Evolutionary conservation across 2,888 invertebrate genomes (phyloP).

Genomic region (Hofmannophila pseudospretella): DNA sequence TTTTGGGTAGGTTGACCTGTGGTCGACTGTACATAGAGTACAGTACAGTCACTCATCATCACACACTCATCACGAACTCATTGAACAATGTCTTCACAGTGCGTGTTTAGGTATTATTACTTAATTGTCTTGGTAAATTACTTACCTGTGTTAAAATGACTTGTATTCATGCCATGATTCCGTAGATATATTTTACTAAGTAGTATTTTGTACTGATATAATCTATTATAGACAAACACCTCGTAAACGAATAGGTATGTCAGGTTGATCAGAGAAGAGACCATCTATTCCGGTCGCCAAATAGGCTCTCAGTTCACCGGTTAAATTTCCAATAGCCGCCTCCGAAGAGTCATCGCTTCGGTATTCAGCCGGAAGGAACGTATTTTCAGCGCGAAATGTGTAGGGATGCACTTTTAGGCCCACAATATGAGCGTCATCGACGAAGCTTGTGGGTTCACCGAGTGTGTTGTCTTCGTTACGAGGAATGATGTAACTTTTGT

Average conservation of each 20-base stretch:
- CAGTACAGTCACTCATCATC: too few relatives aligned
- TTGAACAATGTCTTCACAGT: too few relatives aligned
- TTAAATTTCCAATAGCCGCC: conserved; percentile 44
- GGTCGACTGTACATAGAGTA: too few relatives aligned
- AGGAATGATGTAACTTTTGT: conserved; percentile 58
- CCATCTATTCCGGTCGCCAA: conserved; percentile 60
- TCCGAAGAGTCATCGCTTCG: conserved; percentile 34
- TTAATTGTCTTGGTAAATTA: too few relatives aligned
- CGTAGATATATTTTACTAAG: too few relatives aligned
- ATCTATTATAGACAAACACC: conserved; percentile 29
- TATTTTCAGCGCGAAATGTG: conserved; percentile 62
- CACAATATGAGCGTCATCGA: conserved; percentile 52
- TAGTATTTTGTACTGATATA: too few relatives aligned
- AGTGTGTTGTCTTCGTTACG: conserved; percentile 41
- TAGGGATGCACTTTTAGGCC: conserved; percentile 64
- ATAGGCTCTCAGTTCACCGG: conserved; percentile 48
- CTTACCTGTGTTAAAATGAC: too few relatives aligned
- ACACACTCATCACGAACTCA: too few relatives aligned
- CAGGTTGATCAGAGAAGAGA: conserved; percentile 61
- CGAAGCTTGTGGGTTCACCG: conserved; percentile 47
- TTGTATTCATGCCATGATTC: too few relatives aligned
- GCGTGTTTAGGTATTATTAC: too few relatives aligned
- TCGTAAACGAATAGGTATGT: conserved; percentile 43
- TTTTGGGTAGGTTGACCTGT: too few relatives aligned
- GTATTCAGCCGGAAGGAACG: conserved; percentile 52